Conservation (phyloP, 2,888 invertebrate genomes). For the Phyllotreta cruciferae region DNA sequence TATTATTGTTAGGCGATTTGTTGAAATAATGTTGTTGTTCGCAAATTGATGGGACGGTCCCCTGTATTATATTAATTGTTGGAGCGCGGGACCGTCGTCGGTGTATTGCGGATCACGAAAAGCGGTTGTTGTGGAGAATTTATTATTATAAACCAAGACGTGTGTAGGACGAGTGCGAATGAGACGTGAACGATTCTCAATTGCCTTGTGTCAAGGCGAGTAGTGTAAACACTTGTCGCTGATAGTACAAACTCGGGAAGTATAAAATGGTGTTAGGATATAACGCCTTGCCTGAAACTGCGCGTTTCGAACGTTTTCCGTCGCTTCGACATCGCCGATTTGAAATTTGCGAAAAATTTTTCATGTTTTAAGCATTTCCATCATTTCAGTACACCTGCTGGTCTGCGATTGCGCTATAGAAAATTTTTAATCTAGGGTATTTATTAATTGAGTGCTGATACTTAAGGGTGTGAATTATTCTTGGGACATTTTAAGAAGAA, state of each 20-base stretch:
- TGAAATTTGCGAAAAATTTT: too few species aligned
- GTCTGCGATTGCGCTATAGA: too few species aligned
- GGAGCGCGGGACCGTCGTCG: conserved; percentile 46
- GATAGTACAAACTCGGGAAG: conserved; percentile 62
- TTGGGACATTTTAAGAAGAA: too few species aligned
- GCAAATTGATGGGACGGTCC: conserved; percentile 35
- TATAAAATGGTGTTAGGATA: conserved; percentile 51
- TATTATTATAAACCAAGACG: conserved; percentile 30
- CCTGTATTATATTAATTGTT: conserved; percentile 49
- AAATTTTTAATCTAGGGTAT: too few species aligned
- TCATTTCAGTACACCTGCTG: too few species aligned
- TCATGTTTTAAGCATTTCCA: too few species aligned
- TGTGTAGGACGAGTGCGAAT: conserved; percentile 33
- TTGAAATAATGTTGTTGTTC: conserved; percentile 55
- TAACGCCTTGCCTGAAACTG: conserved; percentile 21
- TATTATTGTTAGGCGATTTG: conserved; percentile 62
- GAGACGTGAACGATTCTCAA: conserved; percentile 40
- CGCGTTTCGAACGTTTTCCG: conserved; percentile 15
- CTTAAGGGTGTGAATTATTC: too few species aligned
- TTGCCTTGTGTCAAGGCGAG: conserved; percentile 58
- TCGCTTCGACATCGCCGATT: conserved; percentile 6
- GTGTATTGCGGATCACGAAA: conserved; percentile 42
- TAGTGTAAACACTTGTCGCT: conserved; percentile 47
- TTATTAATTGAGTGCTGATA: too few species aligned
- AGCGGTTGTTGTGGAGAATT: conserved; percentile 49